Conservation (phyloP, 2,797 vertebrate species). For the Podarcis siculus region DNA sequence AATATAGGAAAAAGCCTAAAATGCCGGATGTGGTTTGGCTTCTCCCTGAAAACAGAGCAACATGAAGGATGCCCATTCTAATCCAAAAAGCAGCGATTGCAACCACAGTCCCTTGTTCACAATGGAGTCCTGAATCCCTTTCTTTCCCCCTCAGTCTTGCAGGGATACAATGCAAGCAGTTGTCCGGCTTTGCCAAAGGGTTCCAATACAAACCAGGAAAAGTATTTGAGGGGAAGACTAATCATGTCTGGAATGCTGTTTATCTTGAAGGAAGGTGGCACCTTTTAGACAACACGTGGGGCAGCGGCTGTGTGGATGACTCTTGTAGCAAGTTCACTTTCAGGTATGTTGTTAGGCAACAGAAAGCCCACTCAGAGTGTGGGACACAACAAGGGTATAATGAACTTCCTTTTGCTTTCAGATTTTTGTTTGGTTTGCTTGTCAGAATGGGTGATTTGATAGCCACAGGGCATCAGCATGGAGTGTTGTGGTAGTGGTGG, state of each 20-base stretch:
- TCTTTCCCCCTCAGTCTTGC: slow-evolving; percentile 70
- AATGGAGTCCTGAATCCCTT: background rate
- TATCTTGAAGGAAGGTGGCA: slow-evolving; percentile 81
- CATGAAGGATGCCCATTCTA: background rate
- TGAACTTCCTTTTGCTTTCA: background rate
- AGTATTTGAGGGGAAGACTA: slow-evolving; percentile 69
- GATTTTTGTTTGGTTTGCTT: too few relatives aligned
- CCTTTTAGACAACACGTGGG: slow-evolving; percentile 85
- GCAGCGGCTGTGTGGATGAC: slow-evolving; percentile 75
- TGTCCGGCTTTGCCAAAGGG: slow-evolving; percentile 80
- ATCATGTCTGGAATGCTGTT: slow-evolving; percentile 82
- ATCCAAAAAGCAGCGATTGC: background rate
- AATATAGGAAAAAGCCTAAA: background rate
- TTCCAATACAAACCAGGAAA: slow-evolving; percentile 73
- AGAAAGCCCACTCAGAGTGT: background rate
- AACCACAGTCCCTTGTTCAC: background rate
- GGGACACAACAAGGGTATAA: background rate
- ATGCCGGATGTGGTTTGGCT: background rate
- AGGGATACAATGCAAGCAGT: slow-evolving; percentile 77
- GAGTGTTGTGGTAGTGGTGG: background rate
- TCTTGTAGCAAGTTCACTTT: slow-evolving; percentile 78
- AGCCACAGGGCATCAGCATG: background rate
- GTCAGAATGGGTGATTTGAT: background rate
- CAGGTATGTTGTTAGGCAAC: slow-evolving; percentile 64
- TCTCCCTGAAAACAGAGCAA: background rate